Percentiles rank a stretch among this genome's conserved stretches.
phyloP scores from a whole-genome alignment of 2,797 vertebrate genomes.

The Sphenopsis melanotis region DNA sequence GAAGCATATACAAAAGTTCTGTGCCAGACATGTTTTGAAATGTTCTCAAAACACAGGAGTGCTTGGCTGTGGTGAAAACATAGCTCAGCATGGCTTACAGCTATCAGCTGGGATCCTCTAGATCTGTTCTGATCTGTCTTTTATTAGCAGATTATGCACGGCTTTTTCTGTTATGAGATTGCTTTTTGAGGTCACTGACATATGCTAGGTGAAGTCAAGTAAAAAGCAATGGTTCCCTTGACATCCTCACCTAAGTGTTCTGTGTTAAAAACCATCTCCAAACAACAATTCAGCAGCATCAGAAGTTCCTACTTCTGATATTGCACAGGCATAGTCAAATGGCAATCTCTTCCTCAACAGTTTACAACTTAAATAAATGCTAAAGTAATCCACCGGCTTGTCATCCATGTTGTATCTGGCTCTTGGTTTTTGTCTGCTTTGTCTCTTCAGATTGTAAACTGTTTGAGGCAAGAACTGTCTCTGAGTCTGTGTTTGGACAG shows the following conservation, averaged over 20 bases:
- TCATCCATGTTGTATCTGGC: slow-evolving; percentile 29
- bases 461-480: slow-evolving; percentile 49
- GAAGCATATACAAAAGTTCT: background rate
- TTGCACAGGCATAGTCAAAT: slow-evolving; percentile 13
- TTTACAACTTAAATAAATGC: slow-evolving; percentile 42
- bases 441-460: slow-evolving; percentile 49
- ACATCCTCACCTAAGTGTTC: background rate
- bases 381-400: slow-evolving; percentile 40
- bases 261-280: background rate
- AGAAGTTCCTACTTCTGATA: slow-evolving; percentile 20
- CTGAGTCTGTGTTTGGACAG: slow-evolving; percentile 52
- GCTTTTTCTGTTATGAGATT: background rate
- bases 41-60: background rate
- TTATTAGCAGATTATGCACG: background rate
- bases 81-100: background rate
- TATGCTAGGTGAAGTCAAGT: background rate
- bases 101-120: background rate
- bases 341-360: background rate
- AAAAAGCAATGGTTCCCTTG: background rate
- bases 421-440: slow-evolving; percentile 49
- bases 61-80: background rate
- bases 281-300: background rate
- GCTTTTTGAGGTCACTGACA: background rate
- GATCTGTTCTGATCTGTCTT: background rate
- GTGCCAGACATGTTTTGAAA: background rate